phyloP scores from a whole-genome alignment of 2,888 invertebrate species.

The Stramonita haemastoma region DNA sequence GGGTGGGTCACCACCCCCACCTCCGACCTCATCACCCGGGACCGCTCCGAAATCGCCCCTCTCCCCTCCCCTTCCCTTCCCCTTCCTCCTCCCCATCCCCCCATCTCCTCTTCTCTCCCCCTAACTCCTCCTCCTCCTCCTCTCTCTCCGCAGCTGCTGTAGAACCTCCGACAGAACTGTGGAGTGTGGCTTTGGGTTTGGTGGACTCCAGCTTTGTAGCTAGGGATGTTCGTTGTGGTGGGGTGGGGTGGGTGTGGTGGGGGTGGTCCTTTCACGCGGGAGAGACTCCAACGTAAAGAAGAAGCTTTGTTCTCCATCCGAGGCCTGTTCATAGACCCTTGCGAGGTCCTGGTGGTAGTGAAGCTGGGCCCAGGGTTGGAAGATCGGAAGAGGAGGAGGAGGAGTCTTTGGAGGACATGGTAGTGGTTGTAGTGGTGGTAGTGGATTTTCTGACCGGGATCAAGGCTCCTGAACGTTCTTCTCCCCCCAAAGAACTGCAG shows the following conservation, averaged over 20 bases:
- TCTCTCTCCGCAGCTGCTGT: not conserved
- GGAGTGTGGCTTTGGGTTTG: not conserved
- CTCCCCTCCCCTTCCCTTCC: not conserved
- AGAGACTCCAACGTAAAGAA: not conserved
- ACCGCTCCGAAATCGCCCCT: not conserved
- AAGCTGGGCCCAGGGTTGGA: not conserved
- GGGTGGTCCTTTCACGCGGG: not conserved
- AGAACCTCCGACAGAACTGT: not conserved
- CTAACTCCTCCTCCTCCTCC: not conserved
- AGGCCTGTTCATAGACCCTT: not conserved
- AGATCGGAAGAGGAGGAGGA: too few relatives aligned
- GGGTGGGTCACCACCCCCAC: not conserved
- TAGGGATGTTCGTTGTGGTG: not conserved
- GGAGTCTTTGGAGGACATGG: not conserved
- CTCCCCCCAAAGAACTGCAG: not conserved
- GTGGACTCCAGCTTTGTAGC: not conserved
- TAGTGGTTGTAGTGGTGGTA: not conserved
- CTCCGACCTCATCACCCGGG: not conserved
- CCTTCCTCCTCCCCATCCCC: not conserved
- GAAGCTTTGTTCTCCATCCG: not conserved
- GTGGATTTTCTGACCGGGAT: not conserved
- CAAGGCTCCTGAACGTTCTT: not conserved
- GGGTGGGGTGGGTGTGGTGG: not conserved
- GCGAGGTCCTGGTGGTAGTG: not conserved
- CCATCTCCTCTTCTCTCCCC: not conserved